Evolutionary conservation across 2,888 invertebrate genomes (phyloP).

Genomic region (Eilema depressum): DNA sequence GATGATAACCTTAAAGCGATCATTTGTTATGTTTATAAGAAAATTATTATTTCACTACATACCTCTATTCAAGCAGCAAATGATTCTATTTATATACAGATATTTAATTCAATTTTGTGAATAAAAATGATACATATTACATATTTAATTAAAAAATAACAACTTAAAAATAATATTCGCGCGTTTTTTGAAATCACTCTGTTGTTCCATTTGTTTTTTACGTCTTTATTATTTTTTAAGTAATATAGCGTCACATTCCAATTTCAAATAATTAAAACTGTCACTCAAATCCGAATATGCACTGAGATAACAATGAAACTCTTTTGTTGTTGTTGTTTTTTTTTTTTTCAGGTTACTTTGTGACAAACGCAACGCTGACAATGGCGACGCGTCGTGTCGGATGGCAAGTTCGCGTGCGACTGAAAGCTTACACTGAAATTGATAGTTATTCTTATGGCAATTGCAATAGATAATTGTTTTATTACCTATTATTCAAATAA

Average conservation of each 20-base stretch:
- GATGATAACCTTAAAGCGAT: constrained; percentile 8
- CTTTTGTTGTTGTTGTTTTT: not conserved
- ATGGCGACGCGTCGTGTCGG: constrained; percentile 8
- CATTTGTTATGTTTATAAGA: not conserved
- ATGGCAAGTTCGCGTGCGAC: constrained; percentile 15
- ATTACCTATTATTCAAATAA: not conserved
- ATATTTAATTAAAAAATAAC: not conserved
- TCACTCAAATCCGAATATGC: not conserved
- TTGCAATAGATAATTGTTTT: not conserved
- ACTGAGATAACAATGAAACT: not conserved
- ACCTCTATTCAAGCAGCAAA: not conserved
- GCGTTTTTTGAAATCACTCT: not conserved
- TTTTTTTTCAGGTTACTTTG: constrained; percentile 1
- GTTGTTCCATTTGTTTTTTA: not conserved
- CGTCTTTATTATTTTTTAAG: not conserved
- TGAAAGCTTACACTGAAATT: constrained; percentile 14
- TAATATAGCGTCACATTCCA: not conserved
- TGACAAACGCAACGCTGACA: not conserved
- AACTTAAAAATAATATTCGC: not conserved
- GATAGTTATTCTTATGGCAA: not conserved
- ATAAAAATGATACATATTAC: too few relatives aligned
- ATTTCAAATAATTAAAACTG: not conserved
- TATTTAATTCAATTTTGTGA: too few relatives aligned
- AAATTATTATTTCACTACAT: constrained; percentile 9
- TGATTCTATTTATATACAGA: too few relatives aligned